Conservation (phyloP, 1,140 invertebrate species). For the Drosophila suzukii region DNA sequence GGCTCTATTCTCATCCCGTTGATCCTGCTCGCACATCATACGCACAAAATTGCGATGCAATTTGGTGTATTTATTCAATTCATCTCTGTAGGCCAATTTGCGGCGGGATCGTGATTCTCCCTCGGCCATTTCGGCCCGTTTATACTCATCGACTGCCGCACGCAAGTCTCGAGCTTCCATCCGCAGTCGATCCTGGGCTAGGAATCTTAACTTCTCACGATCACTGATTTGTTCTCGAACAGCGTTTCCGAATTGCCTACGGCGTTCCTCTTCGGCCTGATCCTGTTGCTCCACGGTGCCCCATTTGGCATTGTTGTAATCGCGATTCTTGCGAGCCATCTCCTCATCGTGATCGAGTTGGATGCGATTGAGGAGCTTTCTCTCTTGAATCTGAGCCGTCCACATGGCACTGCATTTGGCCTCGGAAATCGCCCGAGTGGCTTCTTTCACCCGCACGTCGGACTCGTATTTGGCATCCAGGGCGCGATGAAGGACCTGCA, state of each 20-base stretch:
- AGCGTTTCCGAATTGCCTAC: constrained; percentile 46
- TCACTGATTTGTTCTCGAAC: constrained; percentile 68
- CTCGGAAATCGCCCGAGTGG: constrained; percentile 53
- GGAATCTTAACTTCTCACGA: constrained; percentile 43
- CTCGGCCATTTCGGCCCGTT: constrained; percentile 46
- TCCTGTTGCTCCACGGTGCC: constrained; percentile 52
- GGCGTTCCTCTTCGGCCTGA: constrained; percentile 31
- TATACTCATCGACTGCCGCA: constrained; percentile 48
- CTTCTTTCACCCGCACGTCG: constrained; percentile 55
- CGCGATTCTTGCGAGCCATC: constrained; percentile 50
- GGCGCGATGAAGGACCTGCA: constrained; percentile 12
- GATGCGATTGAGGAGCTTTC: constrained; percentile 33
- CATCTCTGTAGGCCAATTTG: constrained; percentile 55
- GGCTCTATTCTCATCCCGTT: constrained; percentile 55
- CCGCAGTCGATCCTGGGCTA: constrained; percentile 58
- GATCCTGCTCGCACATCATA: constrained; percentile 67
- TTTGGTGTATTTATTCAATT: constrained; percentile 51
- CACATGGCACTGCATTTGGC: constrained; percentile 75
- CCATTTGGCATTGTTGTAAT: constrained; percentile 64
- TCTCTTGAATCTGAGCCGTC: constrained; percentile 61
- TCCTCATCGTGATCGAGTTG: constrained; percentile 34
- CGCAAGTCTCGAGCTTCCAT: constrained; percentile 48
- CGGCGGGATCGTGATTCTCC: neutral
- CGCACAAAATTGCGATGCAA: constrained; percentile 52
- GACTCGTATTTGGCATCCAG: constrained; percentile 51